Conservation (phyloP, 2,888 invertebrate genomes). For the Pachymerium ferrugineum region DNA sequence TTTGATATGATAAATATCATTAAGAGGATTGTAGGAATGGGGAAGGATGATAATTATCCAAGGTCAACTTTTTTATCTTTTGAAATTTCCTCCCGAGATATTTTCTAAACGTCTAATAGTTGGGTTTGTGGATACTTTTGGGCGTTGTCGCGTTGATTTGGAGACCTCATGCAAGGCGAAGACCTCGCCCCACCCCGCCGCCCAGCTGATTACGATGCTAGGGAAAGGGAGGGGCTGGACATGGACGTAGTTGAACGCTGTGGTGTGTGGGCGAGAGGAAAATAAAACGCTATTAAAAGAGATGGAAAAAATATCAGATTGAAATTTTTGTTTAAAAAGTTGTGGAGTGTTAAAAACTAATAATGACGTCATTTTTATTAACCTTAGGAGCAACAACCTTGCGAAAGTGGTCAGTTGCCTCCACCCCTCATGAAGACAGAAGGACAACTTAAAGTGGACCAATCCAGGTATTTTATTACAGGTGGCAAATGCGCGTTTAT, state of each 20-base stretch:
- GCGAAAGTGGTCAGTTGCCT: not conserved
- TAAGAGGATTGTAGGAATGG: not conserved
- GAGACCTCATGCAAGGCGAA: slow-evolving; percentile 20
- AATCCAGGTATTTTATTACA: not conserved
- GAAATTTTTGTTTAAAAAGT: not conserved
- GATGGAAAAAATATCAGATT: not conserved
- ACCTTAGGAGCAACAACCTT: slow-evolving; percentile 10
- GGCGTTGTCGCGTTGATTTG: slow-evolving; percentile 1
- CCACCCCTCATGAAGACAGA: not conserved
- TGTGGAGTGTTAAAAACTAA: not conserved
- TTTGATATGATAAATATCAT: not conserved
- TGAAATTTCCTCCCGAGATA: not conserved
- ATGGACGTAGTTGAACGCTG: no score
- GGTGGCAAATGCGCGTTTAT: not conserved
- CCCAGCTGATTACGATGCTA: slow-evolving; percentile 20
- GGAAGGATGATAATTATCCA: not conserved
- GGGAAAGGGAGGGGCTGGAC: not conserved
- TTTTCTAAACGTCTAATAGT: not conserved
- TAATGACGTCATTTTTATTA: not conserved
- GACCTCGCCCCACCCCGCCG: slow-evolving; percentile 21
- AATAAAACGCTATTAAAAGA: not conserved
- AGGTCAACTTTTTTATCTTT: not conserved
- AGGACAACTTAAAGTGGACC: slow-evolving; percentile 20
- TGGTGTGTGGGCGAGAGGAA: not conserved
- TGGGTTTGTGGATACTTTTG: not conserved